Evolutionary conservation across 2,113 vertebrate genomes (phyloP), one percentile per base, ranked within the genome.

Genomic region (Trochalopteron elliotii): DNA sequence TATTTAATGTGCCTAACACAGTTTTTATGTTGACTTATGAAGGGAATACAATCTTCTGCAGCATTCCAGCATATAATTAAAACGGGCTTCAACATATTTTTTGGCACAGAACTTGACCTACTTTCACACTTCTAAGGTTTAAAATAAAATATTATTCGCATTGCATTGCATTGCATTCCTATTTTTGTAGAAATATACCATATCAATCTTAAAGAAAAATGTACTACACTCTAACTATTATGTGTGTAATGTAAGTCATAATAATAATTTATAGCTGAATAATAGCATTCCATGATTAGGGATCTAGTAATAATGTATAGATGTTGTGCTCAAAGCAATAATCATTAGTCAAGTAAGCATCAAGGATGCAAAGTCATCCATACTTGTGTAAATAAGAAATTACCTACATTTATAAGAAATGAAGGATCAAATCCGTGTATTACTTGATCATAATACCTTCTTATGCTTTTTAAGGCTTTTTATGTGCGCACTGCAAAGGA

Each of bases 381-480:
- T 75, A 75, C 22, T 64, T 68, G 17, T 47, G 45, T 87, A 87
- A 81, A 90, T 89, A 92, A 91, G 59, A 86, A 90, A 92, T 79
- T 78, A 45, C 40, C 15, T 52, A 53, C 19, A 44, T 84, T 94
- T 93, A 59, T 50, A 55, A n/a, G 37, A 52, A 90, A 68, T 74
- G 40, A 80, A 68, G 57, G 72, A 39, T 89, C 40, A 81, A 59
- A 61, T 69, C 23, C 16, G 33, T 65, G 30, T 23, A 45, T 87
- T 65, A 77, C 33, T 93, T 90, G 61, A 76, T 68, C 67, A 50
- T 83, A 85, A 70, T 19, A n/a, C 33, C n/a, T 88, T 92, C 40
- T 83, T 67, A 50, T 7, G 33, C 50, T 71, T 14, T 35, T 82
- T 71, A 85, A 85, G 20, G 31, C 12, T 56, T 78, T 68, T 81